Evolutionary conservation across 64 coral and sea anemone genomes (phyloP).

Genomic region (Stylophora pistillata): DNA sequence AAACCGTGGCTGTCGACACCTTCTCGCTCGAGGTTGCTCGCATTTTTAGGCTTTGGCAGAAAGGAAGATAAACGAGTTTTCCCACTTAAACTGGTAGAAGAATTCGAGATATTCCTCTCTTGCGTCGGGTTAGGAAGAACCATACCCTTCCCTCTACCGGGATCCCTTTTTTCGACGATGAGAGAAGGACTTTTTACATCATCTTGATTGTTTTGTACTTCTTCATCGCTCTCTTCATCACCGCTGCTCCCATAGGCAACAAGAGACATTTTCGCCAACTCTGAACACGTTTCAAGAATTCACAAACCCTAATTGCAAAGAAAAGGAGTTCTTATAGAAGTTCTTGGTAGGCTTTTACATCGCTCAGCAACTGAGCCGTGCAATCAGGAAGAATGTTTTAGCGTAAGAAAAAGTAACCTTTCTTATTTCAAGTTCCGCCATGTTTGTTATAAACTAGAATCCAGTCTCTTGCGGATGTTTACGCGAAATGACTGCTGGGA

Average conservation of each 20-base stretch:
- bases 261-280: conserved; percentile 62
- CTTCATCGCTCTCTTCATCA: conserved; percentile 50
- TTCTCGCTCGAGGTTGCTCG: neutral
- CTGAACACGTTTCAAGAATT: neutral
- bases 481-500: neutral
- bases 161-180: neutral
- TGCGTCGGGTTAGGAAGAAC: conserved; percentile 13
- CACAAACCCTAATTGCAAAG: neutral
- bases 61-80: conserved; percentile 59
- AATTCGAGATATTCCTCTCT: neutral
- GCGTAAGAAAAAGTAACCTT: neutral
- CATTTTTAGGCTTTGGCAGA: conserved; percentile 67
- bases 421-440: neutral
- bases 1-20: neutral
- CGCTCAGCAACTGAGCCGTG: neutral
- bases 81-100: neutral
- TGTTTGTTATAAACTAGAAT: neutral
- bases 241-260: conserved; percentile 68
- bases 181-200: neutral
- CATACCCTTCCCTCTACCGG: neutral
- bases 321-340: neutral
- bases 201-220: neutral
- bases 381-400: neutral
- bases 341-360: neutral
- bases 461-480: conserved; percentile 2